Base-by-base conservation (phyloP, 1,140 invertebrate species). In the Heliconius hermathena region DNA sequence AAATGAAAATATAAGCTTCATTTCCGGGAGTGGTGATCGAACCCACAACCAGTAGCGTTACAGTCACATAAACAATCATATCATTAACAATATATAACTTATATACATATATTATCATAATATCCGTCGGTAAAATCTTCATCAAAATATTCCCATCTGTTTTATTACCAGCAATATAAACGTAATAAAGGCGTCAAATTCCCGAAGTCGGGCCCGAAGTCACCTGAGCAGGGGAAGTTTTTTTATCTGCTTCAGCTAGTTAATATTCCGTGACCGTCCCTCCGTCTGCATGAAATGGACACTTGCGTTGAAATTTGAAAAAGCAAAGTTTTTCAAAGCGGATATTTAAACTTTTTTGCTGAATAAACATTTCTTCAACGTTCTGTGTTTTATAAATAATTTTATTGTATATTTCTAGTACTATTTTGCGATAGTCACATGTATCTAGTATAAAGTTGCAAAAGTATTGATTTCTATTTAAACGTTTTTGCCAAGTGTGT, bases 151-250 rank as follows among this genome's bases (percentile, higher is more conserved):
- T 57, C 46, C 76, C 77, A 74, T 38, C 72, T 81, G 85, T 82
- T n/a, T n/a, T 82, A 87, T 87, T 90, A 89, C 85, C 80, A 79
- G 82, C 78, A 85, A 85, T 83, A 82, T 86, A 86, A 88, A 87
- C 88, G 85, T 86, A 84, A 91, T 91, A 90, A 91, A 88, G 84
- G 87, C 89, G 87, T 90, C 89, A 90, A 90, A 91, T 91, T 90
- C 90, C 89, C 86, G 84, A 86, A 89, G 89, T 90, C 88, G 88
- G 88, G 89, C 88, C 85, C 84, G 81, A 81, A 80, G 88, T 91
- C 89, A 91, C 90, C 90, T 90, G 89, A 91, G 85, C 88, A 80
- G 83, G 83, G 78, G 78, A 79, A 82, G 85, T 86, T 86, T 88
- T 90, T 91, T 91, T 91, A 90, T 89, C 76, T 72, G 70, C 72